phyloP scores from a whole-genome alignment of 2,888 invertebrate genomes.

The Ceramica pisi region DNA sequence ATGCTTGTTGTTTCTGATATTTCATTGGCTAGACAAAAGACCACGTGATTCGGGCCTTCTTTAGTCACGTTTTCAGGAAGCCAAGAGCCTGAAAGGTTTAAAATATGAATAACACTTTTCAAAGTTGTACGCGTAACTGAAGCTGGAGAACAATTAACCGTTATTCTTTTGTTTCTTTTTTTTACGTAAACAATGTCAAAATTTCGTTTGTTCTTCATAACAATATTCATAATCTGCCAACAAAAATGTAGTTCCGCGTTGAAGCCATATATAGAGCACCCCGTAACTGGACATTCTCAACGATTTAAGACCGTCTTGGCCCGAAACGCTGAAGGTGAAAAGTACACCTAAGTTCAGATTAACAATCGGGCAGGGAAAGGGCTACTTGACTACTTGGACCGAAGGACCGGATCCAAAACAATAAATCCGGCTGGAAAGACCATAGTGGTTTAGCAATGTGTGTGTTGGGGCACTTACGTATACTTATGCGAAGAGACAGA shows the following conservation, averaged over 20 bases:
- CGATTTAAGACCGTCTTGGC: conserved; percentile 79
- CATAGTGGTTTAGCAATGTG: conserved; percentile 58
- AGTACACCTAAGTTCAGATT: conserved; percentile 88
- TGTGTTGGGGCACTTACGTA: conserved; percentile 52
- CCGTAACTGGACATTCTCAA: conserved; percentile 71
- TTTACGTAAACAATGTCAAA: background rate
- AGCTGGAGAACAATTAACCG: conserved; percentile 23
- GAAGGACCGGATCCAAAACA: conserved; percentile 73
- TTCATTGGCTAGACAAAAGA: conserved; percentile 14
- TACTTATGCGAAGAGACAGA: conserved; percentile 53
- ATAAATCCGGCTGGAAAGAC: conserved; percentile 77
- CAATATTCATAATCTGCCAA: background rate
- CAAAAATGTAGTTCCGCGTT: conserved; percentile 46
- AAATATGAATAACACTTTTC: conserved; percentile 21
- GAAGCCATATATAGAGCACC: conserved; percentile 65
- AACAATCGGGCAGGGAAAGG: conserved; percentile 83
- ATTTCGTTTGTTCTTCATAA: background rate
- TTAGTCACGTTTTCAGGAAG: conserved; percentile 42
- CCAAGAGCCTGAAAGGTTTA: conserved; percentile 10
- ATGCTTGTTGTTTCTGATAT: conserved; percentile 22
- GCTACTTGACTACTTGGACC: conserved; percentile 71
- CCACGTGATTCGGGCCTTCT: conserved; percentile 7
- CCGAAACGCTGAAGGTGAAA: conserved; percentile 82
- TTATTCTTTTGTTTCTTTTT: conserved; percentile 10
- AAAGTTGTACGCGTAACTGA: conserved; percentile 25